Conservation (phyloP, 2,113 vertebrate species). For the Ctenomys sociabilis region DNA sequence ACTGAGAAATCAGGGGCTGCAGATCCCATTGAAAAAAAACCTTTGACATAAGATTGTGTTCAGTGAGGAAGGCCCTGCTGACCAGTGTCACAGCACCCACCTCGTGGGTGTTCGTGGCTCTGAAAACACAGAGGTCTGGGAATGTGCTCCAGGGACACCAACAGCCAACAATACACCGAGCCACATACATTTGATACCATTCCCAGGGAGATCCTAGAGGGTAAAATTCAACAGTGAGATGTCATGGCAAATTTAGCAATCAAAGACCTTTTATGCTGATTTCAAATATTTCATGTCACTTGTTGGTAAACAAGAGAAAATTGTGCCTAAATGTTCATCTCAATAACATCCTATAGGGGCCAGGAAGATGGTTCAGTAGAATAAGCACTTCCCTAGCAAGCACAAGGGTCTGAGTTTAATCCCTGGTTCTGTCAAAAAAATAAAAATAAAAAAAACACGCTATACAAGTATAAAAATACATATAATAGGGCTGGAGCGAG, state of each 20-base stretch:
- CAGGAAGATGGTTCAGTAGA: too few relatives aligned
- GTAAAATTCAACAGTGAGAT: not conserved
- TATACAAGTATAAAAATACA: too few relatives aligned
- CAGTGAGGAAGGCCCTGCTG: not conserved
- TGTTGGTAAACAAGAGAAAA: not conserved
- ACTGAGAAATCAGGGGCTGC: not conserved
- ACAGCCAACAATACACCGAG: not conserved
- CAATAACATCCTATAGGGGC: not conserved
- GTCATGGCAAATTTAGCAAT: not conserved
- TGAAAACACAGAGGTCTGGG: not conserved
- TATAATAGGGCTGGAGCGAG: too few relatives aligned
- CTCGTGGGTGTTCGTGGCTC: not conserved
- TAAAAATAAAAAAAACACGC: too few relatives aligned
- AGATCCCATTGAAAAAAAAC: constrained; percentile 41
- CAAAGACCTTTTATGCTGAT: not conserved
- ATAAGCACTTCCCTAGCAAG: too few relatives aligned
- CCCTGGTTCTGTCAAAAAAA: too few relatives aligned
- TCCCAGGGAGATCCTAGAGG: not conserved
- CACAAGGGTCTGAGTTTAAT: too few relatives aligned
- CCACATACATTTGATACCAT: not conserved
- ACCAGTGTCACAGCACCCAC: not conserved
- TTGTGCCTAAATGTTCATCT: not conserved
- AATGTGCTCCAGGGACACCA: not conserved
- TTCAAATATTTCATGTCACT: not conserved
- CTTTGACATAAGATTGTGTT: not conserved